Percentiles rank a stretch among this genome's conserved stretches.
These are phyloP conservation scores for Aphelocoma californica DNA, from an alignment of 2,797 vertebrate species.

Conservation along the genomic window DNA sequence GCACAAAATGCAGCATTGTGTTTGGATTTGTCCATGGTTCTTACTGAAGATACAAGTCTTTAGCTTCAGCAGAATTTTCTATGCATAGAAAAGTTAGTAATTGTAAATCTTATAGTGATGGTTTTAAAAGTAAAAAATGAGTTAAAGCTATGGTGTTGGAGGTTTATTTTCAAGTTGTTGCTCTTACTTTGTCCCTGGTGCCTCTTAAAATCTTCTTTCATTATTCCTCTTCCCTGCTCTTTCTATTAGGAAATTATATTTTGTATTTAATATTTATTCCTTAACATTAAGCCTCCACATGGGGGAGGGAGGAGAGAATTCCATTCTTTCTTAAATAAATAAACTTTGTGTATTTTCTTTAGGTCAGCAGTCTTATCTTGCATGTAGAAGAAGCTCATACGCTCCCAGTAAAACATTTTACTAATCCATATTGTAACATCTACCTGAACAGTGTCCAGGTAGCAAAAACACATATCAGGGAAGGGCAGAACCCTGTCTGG, in stretches of 20 bases:
- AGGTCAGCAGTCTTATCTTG: conserved; percentile 67
- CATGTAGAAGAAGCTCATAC: conserved; percentile 99
- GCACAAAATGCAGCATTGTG: neutral
- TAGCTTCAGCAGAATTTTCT: neutral
- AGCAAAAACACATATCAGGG: too few species aligned
- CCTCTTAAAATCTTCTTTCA: neutral
- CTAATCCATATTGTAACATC: too few species aligned
- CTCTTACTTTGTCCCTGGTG: neutral
- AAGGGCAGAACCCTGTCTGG: too few species aligned
- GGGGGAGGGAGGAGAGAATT: too few species aligned
- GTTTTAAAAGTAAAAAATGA: neutral
- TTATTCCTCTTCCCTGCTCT: neutral
- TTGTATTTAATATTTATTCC: neutral
- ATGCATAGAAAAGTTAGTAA: neutral
- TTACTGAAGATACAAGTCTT: neutral
- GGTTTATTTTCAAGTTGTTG: conserved; percentile 8
- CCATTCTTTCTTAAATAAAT: too few species aligned
- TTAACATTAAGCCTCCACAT: too few species aligned
- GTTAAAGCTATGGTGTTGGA: neutral
- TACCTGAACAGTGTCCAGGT: too few species aligned
- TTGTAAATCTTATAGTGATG: neutral
- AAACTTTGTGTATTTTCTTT: too few species aligned
- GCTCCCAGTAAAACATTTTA: conserved; percentile 69
- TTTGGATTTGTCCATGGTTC: neutral
- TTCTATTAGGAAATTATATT: neutral